These are phyloP conservation scores for Norana najaformis DNA, from an alignment of 2,888 invertebrate genomes.

Conservation along the genomic window DNA sequence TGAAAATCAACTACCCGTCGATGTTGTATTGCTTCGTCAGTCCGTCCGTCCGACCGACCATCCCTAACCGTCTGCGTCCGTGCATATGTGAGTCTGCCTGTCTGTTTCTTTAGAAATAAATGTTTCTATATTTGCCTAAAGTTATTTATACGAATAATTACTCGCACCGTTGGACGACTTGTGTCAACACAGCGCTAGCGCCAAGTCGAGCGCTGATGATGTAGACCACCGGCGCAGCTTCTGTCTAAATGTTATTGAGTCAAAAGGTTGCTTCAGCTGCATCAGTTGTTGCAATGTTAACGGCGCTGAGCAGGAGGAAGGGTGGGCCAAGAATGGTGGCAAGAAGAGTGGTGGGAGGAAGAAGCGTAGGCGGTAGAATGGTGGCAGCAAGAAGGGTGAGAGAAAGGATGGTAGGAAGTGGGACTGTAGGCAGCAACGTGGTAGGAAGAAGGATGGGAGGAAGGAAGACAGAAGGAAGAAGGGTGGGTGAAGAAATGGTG, in stretches of 20 bases:
- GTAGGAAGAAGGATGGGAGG: too few species aligned
- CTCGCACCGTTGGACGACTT: background rate
- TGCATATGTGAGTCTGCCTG: background rate
- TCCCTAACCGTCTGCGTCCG: background rate
- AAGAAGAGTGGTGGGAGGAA: background rate
- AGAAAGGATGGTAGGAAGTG: background rate
- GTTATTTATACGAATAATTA: constrained; percentile 13
- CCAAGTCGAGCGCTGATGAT: background rate
- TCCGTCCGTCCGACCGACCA: background rate
- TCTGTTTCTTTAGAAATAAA: background rate
- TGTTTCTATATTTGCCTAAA: background rate
- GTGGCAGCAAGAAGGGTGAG: background rate
- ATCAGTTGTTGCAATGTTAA: background rate
- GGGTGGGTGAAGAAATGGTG: background rate
- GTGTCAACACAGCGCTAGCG: background rate
- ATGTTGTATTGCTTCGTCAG: background rate
- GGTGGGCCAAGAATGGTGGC: background rate
- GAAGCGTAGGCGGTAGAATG: background rate
- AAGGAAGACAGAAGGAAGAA: background rate
- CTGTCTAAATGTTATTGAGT: background rate
- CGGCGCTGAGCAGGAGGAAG: background rate
- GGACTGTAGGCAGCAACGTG: background rate
- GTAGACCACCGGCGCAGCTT: background rate
- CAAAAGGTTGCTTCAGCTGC: background rate
- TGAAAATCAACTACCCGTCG: background rate